These are phyloP conservation scores for Camelus dromedarius DNA, from an alignment of 2,113 vertebrate genomes.

Conservation along the genomic window DNA sequence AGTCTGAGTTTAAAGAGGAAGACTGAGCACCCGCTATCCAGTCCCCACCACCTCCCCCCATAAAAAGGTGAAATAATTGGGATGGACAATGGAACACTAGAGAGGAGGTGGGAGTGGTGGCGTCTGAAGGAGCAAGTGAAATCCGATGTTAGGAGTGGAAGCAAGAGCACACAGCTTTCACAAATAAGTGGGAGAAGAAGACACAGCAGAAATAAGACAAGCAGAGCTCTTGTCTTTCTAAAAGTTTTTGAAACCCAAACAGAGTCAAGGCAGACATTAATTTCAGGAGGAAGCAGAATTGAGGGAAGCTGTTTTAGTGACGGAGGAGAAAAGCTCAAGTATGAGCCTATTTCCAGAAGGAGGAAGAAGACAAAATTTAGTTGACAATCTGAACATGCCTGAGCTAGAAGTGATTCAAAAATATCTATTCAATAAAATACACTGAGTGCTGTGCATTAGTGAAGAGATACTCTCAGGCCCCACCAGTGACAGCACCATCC, in stretches of 20 bases:
- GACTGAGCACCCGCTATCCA: not conserved
- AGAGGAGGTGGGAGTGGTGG: not conserved
- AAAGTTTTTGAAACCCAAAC: not conserved
- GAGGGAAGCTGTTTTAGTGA: not conserved
- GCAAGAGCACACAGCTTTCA: not conserved
- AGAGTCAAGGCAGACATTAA: not conserved
- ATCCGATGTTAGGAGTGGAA: not conserved
- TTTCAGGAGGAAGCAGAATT: not conserved
- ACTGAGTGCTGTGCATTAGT: not conserved
- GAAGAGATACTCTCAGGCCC: not conserved
- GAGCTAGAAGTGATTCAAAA: not conserved
- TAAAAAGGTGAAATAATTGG: not conserved
- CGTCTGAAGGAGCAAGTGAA: not conserved
- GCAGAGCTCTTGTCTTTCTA: not conserved
- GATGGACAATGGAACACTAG: not conserved
- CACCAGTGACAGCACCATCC: rapidly evolving
- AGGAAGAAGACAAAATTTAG: not conserved
- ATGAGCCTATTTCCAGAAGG: not conserved
- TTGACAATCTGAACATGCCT: not conserved
- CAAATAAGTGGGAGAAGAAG: not conserved
- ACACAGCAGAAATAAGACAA: not conserved
- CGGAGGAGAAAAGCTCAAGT: not conserved
- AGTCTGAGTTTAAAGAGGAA: constrained; percentile 1
- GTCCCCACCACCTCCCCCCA: not conserved
- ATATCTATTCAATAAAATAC: too few species aligned